Evolutionary conservation across 2,888 invertebrate species (phyloP).

Genomic region (Hemistola chrysoprasaria): DNA sequence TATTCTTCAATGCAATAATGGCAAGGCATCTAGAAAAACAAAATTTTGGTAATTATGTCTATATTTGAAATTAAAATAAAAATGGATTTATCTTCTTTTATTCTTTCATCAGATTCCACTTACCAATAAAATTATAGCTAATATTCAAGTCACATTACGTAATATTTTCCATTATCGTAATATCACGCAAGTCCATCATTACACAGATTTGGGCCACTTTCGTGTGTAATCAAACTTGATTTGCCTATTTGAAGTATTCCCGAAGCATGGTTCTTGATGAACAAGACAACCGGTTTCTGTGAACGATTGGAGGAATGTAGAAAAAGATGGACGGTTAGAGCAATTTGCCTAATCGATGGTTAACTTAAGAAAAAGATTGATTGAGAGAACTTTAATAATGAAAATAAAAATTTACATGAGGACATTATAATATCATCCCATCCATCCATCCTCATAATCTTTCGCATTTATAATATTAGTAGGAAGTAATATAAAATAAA

Average conservation of each 20-base stretch:
- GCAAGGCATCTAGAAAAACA: too few species aligned
- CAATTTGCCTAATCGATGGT: slow-evolving; percentile 45
- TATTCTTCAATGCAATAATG: too few species aligned
- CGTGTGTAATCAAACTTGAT: slow-evolving; percentile 14
- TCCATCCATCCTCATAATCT: too few species aligned
- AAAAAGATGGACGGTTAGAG: slow-evolving; percentile 41
- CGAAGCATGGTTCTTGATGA: slow-evolving; percentile 23
- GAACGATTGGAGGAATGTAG: slow-evolving; percentile 30
- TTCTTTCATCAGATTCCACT: too few species aligned
- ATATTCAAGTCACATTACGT: slow-evolving; percentile 1
- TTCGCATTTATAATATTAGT: too few species aligned
- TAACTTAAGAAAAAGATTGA: slow-evolving; percentile 17
- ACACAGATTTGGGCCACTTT: slow-evolving; percentile 13
- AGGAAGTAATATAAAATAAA: too few species aligned
- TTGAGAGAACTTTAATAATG: neutral
- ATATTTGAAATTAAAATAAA: too few species aligned
- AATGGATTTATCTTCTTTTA: too few species aligned
- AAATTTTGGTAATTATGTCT: too few species aligned
- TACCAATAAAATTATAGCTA: too few species aligned
- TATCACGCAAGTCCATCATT: slow-evolving; percentile 4
- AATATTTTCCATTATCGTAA: slow-evolving; percentile 12
- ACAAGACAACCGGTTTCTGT: slow-evolving; percentile 25
- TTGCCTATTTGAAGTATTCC: slow-evolving; percentile 18
- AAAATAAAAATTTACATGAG: neutral
- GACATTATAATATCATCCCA: slow-evolving; percentile 2